Evolutionary conservation across 2,797 vertebrate genomes (phyloP), one percentile per base, ranked within the genome.

Genomic region (Hemibagrus guttatus): DNA sequence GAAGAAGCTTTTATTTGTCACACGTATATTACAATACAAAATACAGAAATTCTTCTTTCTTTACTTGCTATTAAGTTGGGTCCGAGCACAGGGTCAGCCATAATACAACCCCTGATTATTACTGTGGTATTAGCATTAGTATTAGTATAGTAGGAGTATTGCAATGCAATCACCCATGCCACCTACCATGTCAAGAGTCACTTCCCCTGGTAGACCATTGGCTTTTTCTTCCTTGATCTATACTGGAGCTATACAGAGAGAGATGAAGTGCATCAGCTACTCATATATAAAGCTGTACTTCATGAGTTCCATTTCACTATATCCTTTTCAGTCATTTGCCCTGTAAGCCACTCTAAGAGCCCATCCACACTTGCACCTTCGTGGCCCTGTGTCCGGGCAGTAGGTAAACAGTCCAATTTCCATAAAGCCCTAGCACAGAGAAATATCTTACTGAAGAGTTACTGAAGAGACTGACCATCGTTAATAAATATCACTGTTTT

Each of bases 371-470:
- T 79, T 69, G 78, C 16, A 63, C 61, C 66, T 81, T 89, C 9
- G 16, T 84, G 69, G 85, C 79, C 81, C 72, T 78, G 69, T 59
- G 66, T 68, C 84, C 58, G 81, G 28, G 59, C 74, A 81, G 49
- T 61, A 81, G 72, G 75, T 72, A 83, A 75, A 86, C 59, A 85
- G 63, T 19, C 49, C 83, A 42, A 85, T 85, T 85, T 68, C 61
- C 59, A 69, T 81, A 35, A 79, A 80, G 74, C 66, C 68, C 84
- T 46, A 79, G 75, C 35, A 61, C 49, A 86, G 54, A 88, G 68
- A 90, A 87, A 90, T 81, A 85, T 81, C 88, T 85, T 75, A 59
- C 31, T 87, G 81, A 84, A 74, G 56, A 58, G 83, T 84, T 35
- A 31, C 31, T 80, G 28, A 74, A 83, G 71, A 82, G 19, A 84